Percentiles rank a stretch among this genome's conserved stretches.
These are phyloP conservation scores for Deilephila porcellus DNA, from an alignment of 2,888 invertebrate species.

Conservation along the genomic window DNA sequence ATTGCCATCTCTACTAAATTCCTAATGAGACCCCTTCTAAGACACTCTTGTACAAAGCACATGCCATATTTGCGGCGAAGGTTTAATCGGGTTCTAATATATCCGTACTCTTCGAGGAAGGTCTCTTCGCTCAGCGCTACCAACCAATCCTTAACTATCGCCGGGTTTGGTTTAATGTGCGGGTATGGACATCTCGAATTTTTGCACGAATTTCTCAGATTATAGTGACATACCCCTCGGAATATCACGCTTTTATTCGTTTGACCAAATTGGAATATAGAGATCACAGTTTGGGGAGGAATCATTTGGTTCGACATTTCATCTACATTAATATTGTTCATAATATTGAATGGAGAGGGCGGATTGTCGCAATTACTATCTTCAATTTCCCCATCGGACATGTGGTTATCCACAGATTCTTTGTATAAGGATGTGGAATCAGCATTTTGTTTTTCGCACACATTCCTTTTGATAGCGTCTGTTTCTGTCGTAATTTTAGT, in stretches of 20 bases:
- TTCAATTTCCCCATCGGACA: conserved; percentile 32
- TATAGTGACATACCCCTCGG: conserved; percentile 59
- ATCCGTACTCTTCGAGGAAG: conserved; percentile 63
- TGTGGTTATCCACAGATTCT: conserved; percentile 38
- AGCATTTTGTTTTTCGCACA: conserved; percentile 67
- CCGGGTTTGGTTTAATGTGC: conserved; percentile 46
- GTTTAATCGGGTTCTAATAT: conserved; percentile 43
- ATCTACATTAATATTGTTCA: background rate
- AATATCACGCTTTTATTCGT: conserved; percentile 51
- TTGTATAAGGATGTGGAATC: conserved; percentile 64
- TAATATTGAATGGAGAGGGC: no score
- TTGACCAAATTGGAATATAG: conserved; percentile 38
- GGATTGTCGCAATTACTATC: conserved; percentile 26
- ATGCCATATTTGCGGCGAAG: conserved; percentile 55
- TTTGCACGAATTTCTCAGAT: conserved; percentile 57
- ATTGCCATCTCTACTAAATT: conserved; percentile 64
- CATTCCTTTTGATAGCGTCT: conserved; percentile 36
- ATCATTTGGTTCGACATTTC: background rate
- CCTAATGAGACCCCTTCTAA: conserved; percentile 54
- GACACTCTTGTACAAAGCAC: conserved; percentile 58
- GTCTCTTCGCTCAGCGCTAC: conserved; percentile 43
- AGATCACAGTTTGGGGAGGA: background rate
- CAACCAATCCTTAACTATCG: conserved; percentile 43
- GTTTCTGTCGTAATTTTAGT: conserved; percentile 47
- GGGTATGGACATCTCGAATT: conserved; percentile 51